Conservation (phyloP, 2,113 vertebrate genomes). For the Triplophysa rosa region DNA sequence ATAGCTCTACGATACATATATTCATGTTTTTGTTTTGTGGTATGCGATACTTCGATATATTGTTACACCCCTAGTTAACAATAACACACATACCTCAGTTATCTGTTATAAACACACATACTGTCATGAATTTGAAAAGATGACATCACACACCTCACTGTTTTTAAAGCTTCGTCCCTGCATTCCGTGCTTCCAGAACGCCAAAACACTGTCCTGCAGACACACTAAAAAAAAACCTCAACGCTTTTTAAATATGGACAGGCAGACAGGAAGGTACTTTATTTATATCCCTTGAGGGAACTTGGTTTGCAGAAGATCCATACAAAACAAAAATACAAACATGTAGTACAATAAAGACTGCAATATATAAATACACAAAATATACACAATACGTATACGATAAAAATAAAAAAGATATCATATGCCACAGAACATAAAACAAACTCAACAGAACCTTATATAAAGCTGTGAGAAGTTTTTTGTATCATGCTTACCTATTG, state of each 20-base stretch:
- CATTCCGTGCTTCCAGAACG: slow-evolving; percentile 98
- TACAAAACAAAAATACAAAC: no score
- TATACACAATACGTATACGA: slow-evolving; percentile 65
- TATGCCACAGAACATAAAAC: not conserved
- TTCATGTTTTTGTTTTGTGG: no score
- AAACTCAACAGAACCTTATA: not conserved
- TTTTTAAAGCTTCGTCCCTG: slow-evolving; percentile 96
- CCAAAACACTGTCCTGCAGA: slow-evolving; percentile 95
- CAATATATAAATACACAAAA: slow-evolving; percentile 36
- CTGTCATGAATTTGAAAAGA: not conserved
- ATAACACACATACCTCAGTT: not conserved
- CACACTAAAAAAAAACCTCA: slow-evolving; percentile 78
- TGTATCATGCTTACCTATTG: slow-evolving; percentile 80
- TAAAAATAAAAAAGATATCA: not conserved
- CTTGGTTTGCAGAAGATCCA: no score
- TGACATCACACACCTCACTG: slow-evolving; percentile 82
- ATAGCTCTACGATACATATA: no score
- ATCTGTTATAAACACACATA: slow-evolving; percentile 52
- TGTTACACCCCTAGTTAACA: not conserved
- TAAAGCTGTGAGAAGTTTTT: not conserved
- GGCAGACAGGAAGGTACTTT: no score
- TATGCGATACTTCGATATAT: no score
- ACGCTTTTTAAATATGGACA: slow-evolving; percentile 47
- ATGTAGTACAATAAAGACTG: no score
- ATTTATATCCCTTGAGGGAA: no score